Conservation (phyloP, 92 coral and sea anemone species). For the Epizoanthus scotinus region DNA sequence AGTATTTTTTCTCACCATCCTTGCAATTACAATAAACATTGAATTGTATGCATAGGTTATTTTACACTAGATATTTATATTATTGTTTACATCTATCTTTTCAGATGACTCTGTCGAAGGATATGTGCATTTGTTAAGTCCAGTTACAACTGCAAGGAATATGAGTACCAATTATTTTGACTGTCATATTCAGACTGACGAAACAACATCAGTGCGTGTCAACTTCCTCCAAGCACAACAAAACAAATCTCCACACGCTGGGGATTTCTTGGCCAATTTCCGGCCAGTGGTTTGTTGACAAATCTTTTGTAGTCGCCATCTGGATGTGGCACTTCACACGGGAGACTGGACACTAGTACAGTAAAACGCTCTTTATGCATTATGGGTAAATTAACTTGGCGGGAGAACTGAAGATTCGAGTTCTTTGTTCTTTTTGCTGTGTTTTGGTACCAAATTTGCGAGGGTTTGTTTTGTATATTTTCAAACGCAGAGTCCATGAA, state of each 20-base stretch:
- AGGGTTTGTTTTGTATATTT: neutral
- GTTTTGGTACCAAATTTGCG: constrained; percentile 8
- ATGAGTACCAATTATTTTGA: constrained; percentile 40
- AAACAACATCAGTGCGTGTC: constrained; percentile 13
- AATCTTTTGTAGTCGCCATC: neutral
- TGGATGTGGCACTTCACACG: neutral
- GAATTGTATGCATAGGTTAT: constrained; percentile 16
- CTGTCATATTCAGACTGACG: constrained; percentile 36
- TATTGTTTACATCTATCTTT: constrained; percentile 31
- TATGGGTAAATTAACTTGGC: constrained; percentile 4
- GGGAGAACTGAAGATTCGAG: neutral
- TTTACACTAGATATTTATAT: constrained; percentile 28
- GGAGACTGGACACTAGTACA: constrained; percentile 22
- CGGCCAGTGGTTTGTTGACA: neutral
- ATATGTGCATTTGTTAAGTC: constrained; percentile 41
- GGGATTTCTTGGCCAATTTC: too few species aligned
- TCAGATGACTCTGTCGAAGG: constrained; percentile 45
- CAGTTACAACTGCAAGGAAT: constrained; percentile 40
- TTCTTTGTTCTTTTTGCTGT: constrained; percentile 11
- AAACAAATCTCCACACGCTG: constrained; percentile 35
- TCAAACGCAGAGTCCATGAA: neutral
- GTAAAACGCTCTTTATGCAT: constrained; percentile 1
- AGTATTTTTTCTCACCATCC: constrained; percentile 18
- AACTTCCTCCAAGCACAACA: constrained; percentile 36
- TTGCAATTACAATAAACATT: constrained; percentile 8